Evolutionary conservation across 2,113 vertebrate genomes (phyloP).

Genomic region (Periophthalmodon schlosseri): DNA sequence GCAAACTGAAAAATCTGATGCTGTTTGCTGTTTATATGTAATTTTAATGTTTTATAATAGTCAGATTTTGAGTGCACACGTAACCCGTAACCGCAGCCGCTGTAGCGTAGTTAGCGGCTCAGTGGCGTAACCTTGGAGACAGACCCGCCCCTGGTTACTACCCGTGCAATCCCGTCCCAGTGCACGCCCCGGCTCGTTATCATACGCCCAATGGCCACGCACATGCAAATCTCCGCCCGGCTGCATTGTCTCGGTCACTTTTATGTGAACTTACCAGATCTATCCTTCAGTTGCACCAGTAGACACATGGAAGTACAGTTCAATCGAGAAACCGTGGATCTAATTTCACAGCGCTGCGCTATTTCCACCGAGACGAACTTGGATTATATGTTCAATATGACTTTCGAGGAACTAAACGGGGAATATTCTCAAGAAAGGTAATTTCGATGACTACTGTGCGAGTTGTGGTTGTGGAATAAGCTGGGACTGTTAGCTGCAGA

Average conservation of each 20-base stretch:
- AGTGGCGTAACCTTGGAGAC: conserved; percentile 9
- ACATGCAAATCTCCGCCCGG: conserved; percentile 36
- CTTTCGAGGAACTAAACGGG: conserved; percentile 74
- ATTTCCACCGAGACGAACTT: conserved; percentile 36
- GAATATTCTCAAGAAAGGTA: conserved; percentile 77
- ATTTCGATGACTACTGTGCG: neutral
- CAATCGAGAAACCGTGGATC: conserved; percentile 30
- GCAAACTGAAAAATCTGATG: no score
- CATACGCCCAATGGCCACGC: conserved; percentile 51
- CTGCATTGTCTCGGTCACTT: conserved; percentile 28
- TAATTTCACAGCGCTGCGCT: neutral
- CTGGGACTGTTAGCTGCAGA: neutral
- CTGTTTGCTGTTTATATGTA: no score
- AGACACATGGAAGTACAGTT: conserved; percentile 16
- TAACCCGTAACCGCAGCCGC: no score
- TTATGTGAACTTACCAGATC: conserved; percentile 62
- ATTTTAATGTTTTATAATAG: no score
- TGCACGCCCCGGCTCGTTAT: neutral
- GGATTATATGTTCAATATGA: conserved; percentile 74
- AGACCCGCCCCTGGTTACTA: conserved; percentile 34
- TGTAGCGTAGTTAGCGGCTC: neutral
- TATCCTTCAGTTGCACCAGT: conserved; percentile 48
- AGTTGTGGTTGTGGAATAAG: no score
- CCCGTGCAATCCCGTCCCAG: conserved; percentile 29
- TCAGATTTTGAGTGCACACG: no score